These are phyloP conservation scores for Molorchus minor DNA, from an alignment of 2,888 invertebrate species.

Conservation along the genomic window DNA sequence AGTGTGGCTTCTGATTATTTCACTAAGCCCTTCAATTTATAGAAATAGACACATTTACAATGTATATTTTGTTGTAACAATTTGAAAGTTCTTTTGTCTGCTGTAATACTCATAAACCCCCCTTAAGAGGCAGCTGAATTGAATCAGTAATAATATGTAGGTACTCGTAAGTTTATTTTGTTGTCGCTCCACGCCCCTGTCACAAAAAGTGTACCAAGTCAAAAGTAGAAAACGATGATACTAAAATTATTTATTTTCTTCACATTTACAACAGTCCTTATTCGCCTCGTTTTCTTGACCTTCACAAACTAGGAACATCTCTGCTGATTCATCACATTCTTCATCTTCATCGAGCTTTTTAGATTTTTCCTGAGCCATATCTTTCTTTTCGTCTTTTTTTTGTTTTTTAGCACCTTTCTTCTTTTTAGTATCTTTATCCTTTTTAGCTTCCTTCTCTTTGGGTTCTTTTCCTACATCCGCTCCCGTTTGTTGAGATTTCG, in stretches of 20 bases:
- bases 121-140: too few species aligned
- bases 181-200: too few species aligned
- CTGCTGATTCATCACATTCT: background rate
- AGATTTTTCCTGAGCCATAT: background rate
- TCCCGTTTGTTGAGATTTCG: background rate
- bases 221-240: too few species aligned
- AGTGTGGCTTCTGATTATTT: too few species aligned
- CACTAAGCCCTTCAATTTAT: too few species aligned
- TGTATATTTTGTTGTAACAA: too few species aligned
- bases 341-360: conserved; percentile 3
- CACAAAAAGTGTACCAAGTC: too few species aligned
- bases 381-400: background rate
- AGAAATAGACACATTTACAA: too few species aligned
- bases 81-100: too few species aligned
- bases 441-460: background rate
- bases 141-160: too few species aligned
- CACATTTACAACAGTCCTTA: conserved; percentile 3
- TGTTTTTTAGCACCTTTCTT: background rate
- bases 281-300: background rate
- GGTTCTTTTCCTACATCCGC: background rate
- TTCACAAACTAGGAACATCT: background rate
- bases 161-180: too few species aligned
- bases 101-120: too few species aligned
- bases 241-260: conserved; percentile 1
- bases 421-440: background rate